phyloP scores from a whole-genome alignment of 2,797 vertebrate species.

The Tolypeutes matacus region DNA sequence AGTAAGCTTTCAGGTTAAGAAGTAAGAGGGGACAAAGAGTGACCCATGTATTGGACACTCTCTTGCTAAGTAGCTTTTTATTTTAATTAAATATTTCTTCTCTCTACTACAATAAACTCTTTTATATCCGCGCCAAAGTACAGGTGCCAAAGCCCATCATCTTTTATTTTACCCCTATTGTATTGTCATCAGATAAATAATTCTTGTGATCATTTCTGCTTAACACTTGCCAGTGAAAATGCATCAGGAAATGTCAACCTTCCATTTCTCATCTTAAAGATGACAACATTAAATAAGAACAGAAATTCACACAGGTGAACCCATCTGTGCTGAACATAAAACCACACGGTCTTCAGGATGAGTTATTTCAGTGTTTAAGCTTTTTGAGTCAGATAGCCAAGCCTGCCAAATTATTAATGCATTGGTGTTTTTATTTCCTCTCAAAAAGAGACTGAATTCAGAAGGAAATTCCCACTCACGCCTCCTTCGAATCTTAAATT shows the following conservation, averaged over 20 bases:
- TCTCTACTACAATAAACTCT: background rate
- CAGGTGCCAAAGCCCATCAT: background rate
- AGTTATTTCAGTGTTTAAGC: conserved; percentile 27
- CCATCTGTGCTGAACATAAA: conserved; percentile 58
- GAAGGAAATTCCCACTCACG: conserved; percentile 41
- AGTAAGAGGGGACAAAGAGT: background rate
- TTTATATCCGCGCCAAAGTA: conserved; percentile 8
- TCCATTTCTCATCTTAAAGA: conserved; percentile 72
- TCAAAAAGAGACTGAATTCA: conserved; percentile 22
- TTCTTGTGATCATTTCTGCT: conserved; percentile 58
- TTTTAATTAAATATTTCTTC: conserved; percentile 56
- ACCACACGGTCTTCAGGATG: background rate
- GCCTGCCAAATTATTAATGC: conserved; percentile 60
- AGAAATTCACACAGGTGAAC: conserved; percentile 70
- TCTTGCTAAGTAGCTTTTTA: conserved; percentile 38
- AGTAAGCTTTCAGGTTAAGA: background rate
- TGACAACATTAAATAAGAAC: conserved; percentile 64
- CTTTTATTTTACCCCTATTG: background rate
- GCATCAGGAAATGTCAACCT: conserved; percentile 68
- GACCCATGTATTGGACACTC: background rate
- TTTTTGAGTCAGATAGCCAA: conserved; percentile 26
- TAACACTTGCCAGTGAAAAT: conserved; percentile 63
- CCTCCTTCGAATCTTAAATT: conserved; percentile 17
- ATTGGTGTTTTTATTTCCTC: conserved; percentile 48
- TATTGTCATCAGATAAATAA: conserved; percentile 58